phyloP scores from a whole-genome alignment of 2,888 invertebrate species.

The Volucella bombylans region DNA sequence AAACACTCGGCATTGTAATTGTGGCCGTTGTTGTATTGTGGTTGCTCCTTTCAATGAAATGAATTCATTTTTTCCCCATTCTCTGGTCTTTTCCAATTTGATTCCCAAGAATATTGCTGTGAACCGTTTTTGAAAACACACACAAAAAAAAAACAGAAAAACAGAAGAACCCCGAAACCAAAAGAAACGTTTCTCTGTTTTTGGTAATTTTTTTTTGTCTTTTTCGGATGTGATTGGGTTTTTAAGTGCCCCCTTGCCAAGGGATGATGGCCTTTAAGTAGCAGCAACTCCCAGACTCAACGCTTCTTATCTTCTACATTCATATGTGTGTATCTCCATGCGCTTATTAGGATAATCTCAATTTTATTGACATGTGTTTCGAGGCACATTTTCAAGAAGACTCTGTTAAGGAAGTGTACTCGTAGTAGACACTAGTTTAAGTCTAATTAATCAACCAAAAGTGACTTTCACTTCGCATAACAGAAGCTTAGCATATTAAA shows the following conservation, averaged over 20 bases:
- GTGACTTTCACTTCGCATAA: constrained; percentile 58
- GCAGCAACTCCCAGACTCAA: constrained; percentile 1
- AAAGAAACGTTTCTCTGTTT: constrained; percentile 45
- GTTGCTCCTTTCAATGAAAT: constrained; percentile 56
- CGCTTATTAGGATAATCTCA: constrained; percentile 55
- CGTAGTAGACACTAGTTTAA: constrained; percentile 28
- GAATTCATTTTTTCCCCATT: constrained; percentile 23
- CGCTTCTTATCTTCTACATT: not conserved
- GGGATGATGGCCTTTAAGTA: constrained; percentile 61
- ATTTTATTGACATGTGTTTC: constrained; percentile 43
- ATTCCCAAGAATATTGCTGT: constrained; percentile 66
- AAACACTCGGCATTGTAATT: constrained; percentile 65
- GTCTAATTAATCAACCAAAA: constrained; percentile 60
- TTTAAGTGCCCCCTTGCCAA: constrained; percentile 67
- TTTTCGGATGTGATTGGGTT: constrained; percentile 62
- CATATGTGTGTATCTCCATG: constrained; percentile 19
- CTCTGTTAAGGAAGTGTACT: constrained; percentile 11
- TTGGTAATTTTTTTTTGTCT: constrained; percentile 37
- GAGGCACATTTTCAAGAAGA: not conserved
- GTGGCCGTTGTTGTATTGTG: not conserved
- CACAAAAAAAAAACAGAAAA: no score
- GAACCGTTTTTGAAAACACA: constrained; percentile 35
- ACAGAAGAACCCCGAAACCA: constrained; percentile 10
- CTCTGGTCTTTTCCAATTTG: constrained; percentile 9
- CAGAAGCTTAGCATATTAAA: constrained; percentile 31